phyloP scores from a whole-genome alignment of 2,797 vertebrate species.

The Manis javanica region DNA sequence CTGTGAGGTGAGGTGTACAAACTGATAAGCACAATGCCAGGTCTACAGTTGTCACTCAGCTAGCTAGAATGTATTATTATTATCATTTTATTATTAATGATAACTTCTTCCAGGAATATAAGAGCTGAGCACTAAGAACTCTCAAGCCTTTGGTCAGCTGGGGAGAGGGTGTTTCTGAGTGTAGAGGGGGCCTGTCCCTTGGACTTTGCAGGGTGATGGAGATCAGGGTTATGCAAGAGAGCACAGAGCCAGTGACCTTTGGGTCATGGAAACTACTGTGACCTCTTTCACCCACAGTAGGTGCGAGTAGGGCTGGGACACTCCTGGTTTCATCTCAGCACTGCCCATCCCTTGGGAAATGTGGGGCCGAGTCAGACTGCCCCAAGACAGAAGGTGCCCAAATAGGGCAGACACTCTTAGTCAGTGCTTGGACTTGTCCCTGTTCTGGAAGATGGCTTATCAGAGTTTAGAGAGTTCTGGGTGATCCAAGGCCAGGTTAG shows the following conservation, averaged over 20 bases:
- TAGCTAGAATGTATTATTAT: neutral
- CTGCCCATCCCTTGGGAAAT: neutral
- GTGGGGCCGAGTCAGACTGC: neutral
- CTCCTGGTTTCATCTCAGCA: neutral
- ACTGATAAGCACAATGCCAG: neutral
- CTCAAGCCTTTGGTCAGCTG: neutral
- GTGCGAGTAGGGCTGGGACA: neutral
- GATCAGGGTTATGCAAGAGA: neutral
- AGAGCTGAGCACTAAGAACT: neutral
- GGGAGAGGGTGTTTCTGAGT: neutral
- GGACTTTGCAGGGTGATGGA: neutral
- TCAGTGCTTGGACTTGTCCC: neutral
- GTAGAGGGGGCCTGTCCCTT: neutral
- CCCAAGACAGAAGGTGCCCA: rapidly evolving
- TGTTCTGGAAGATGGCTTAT: neutral
- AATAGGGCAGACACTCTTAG: neutral
- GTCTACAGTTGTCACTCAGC: neutral
- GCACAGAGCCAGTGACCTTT: neutral
- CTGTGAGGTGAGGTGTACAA: neutral
- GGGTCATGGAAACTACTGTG: neutral
- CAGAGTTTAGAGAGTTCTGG: neutral
- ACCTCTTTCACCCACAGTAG: neutral
- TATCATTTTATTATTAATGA: neutral
- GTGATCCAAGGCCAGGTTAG: neutral
- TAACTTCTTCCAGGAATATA: neutral